Conservation (phyloP, 2,113 vertebrate genomes). For the Prunella himalayana region DNA sequence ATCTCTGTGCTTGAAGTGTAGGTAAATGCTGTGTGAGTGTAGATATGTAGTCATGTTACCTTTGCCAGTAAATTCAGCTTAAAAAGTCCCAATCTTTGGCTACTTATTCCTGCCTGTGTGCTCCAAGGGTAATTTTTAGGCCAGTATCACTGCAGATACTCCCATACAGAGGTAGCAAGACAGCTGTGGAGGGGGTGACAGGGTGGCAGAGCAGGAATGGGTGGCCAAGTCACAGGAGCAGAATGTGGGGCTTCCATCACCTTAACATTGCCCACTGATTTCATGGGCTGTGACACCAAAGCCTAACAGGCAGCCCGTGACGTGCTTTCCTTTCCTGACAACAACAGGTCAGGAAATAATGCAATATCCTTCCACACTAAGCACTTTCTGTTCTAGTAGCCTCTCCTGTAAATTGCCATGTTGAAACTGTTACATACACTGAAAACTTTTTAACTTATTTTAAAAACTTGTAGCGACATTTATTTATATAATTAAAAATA, state of each 20-base stretch:
- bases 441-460: background rate
- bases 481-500: background rate
- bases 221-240: background rate
- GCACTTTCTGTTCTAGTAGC: background rate
- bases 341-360: constrained; percentile 21
- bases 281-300: background rate
- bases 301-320: background rate
- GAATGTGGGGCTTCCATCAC: background rate
- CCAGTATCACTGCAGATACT: background rate
- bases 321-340: constrained; percentile 5
- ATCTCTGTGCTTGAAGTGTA: background rate
- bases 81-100: background rate
- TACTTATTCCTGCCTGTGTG: background rate
- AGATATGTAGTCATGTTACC: background rate
- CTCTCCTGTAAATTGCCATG: background rate
- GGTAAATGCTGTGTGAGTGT: background rate
- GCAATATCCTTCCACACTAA: constrained; percentile 16
- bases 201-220: fast-evolving
- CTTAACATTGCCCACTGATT: background rate
- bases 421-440: background rate
- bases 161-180: background rate
- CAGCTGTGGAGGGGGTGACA: background rate
- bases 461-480: background rate
- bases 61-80: background rate
- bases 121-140: background rate